These are phyloP conservation scores for Mormyrus iriodes DNA, from an alignment of 2,113 vertebrate species.

Conservation along the genomic window DNA sequence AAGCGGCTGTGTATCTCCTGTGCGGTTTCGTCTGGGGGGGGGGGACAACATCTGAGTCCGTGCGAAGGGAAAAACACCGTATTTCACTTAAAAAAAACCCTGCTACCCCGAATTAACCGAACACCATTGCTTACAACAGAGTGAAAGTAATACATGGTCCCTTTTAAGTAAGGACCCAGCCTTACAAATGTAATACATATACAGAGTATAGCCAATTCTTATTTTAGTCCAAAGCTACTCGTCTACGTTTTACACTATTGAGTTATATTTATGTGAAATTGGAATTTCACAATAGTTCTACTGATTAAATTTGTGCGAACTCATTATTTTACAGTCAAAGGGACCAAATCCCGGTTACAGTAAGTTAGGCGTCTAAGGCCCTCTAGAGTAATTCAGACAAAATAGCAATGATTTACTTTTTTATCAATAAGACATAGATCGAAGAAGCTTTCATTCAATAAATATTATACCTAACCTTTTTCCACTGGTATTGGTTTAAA, in stretches of 20 bases:
- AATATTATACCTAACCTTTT: not conserved
- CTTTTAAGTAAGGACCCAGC: not conserved
- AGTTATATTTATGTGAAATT: not conserved
- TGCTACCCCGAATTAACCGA: not conserved
- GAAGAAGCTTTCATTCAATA: not conserved
- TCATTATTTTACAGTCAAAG: not conserved
- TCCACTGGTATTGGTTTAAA: not conserved
- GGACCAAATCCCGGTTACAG: not conserved
- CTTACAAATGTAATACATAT: not conserved
- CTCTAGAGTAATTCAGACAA: conserved; percentile 14
- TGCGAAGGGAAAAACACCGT: not conserved
- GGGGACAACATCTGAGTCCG: not conserved
- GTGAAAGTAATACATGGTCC: not conserved
- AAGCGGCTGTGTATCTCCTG: not conserved
- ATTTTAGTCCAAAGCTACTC: not conserved
- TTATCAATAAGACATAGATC: not conserved
- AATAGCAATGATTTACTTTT: conserved; percentile 4
- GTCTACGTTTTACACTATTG: not conserved
- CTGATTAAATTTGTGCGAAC: not conserved
- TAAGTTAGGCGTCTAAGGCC: conserved; percentile 1
- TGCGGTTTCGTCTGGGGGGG: not conserved
- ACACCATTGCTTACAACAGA: not conserved
- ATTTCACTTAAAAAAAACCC: not conserved
- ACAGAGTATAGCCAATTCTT: not conserved
- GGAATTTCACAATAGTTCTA: not conserved